Evolutionary conservation across 2,797 vertebrate genomes (phyloP), one percentile per base, ranked within the genome.

Genomic region (Alcedo quadribrachys): DNA sequence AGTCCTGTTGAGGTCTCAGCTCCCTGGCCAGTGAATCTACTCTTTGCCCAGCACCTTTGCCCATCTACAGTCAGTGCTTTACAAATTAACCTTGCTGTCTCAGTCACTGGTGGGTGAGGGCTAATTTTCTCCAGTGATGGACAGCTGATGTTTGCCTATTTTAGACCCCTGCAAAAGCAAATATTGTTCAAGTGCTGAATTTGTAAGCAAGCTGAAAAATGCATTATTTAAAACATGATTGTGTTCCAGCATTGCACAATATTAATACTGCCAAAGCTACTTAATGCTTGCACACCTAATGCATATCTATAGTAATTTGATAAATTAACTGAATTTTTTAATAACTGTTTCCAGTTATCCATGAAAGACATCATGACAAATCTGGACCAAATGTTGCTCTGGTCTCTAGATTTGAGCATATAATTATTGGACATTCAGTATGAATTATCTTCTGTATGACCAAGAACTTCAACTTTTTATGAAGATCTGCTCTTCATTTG

Each of bases 181-280:
- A 87, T 81, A 85, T 37, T 91, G 45, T 79, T 90, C 70, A 91
- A 94, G 76, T 19, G 58, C 80, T 76, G 70, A 93, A 92, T 89
- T 90, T 46, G 85, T 82, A 94, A 84, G 70, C 62, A 92, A 87
- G 77, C 25, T 85, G 81, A 90, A 90, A 94, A 96, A 88, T 43
- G 55, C 50, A 65, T 91, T 74, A 76, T 85, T 96, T 93, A 78
- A 94, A 95, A 93, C 8, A 30, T 70, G 35, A 92, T 62, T 94
- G 50, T 68, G 71, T 82, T 89, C 25, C n/a, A 54, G 83, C 87
- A 87, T 78, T 91, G 81, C 90, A 93, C 76, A 92, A 48, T 61
- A 75, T 63, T 69, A 77, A 81, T 25, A 54, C 25, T 73, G 65
- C 55, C 87, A 87, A 90, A 85, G 69, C 76, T 93, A 80, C 65